These are phyloP conservation scores for Spodoptera picta DNA, from an alignment of 2,888 invertebrate species.

Conservation along the genomic window DNA sequence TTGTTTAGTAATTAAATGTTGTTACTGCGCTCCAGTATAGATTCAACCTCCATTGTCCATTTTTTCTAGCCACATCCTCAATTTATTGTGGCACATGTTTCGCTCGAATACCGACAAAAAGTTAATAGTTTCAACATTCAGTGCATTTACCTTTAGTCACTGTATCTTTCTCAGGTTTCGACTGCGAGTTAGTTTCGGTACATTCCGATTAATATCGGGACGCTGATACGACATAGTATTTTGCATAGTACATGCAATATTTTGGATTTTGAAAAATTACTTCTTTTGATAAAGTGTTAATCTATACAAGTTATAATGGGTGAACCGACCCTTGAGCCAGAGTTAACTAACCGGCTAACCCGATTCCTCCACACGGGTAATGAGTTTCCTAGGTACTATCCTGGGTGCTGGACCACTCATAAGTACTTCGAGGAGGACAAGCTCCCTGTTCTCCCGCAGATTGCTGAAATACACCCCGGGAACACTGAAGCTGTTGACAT, in stretches of 20 bases:
- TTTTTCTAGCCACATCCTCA: conserved; percentile 88
- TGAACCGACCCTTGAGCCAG: conserved; percentile 69
- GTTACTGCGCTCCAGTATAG: conserved; percentile 24
- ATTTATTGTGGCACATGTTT: conserved; percentile 85
- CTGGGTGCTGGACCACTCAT: conserved; percentile 87
- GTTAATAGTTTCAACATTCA: conserved; percentile 68
- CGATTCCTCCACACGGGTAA: conserved; percentile 87
- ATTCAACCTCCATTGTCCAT: conserved; percentile 78
- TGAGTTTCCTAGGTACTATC: conserved; percentile 87
- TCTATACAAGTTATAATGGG: conserved; percentile 65
- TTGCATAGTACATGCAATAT: conserved; percentile 58
- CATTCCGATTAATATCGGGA: conserved; percentile 56
- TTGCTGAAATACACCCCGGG: conserved; percentile 57
- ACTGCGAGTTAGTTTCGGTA: conserved; percentile 45
- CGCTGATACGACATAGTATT: conserved; percentile 54
- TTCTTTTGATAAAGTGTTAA: conserved; percentile 34
- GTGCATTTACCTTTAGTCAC: conserved; percentile 72
- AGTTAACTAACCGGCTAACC: conserved; percentile 76
- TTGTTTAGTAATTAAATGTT: conserved; percentile 8
- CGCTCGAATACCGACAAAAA: conserved; percentile 83
- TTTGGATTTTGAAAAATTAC: conserved; percentile 50
- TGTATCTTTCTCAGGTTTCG: conserved; percentile 69
- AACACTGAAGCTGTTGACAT: conserved; percentile 74
- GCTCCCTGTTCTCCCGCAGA: conserved; percentile 74
- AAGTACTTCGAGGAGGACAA: conserved; percentile 83